Conservation (phyloP, 2,113 vertebrate genomes). For the Boulengeromyrus knoepffleri region DNA sequence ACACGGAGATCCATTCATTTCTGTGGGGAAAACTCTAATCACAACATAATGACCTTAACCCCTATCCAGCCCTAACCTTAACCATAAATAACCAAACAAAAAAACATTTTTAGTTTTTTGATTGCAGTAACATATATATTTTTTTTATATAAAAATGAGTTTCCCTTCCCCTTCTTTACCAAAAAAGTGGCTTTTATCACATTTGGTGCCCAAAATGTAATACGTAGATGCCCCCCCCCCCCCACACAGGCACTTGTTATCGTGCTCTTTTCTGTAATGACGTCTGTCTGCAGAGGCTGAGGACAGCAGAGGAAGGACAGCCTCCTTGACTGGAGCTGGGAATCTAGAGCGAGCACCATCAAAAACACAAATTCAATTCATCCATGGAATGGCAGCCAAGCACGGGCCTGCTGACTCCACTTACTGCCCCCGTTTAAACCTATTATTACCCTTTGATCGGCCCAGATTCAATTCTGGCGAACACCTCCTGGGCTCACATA, state of each 20-base stretch:
- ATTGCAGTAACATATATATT: neutral
- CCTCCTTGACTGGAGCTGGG: slow-evolving; percentile 26
- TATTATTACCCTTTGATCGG: neutral
- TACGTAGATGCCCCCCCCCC: neutral
- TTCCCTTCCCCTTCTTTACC: neutral
- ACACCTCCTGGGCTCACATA: neutral
- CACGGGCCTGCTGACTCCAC: neutral
- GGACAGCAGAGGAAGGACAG: slow-evolving; percentile 13
- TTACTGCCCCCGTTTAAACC: neutral
- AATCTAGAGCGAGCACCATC: slow-evolving; percentile 31
- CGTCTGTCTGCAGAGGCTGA: slow-evolving; percentile 20
- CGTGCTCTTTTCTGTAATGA: slow-evolving; percentile 24
- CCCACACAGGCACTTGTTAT: neutral
- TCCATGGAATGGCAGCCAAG: neutral
- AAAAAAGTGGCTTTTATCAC: neutral
- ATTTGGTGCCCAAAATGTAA: neutral
- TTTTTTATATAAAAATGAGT: neutral
- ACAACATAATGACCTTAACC: neutral
- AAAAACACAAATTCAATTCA: neutral
- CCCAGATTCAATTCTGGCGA: neutral
- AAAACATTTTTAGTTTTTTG: neutral
- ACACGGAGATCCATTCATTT: neutral
- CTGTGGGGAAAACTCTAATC: neutral
- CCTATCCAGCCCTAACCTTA: neutral
- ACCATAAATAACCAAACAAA: neutral